These are phyloP conservation scores for Propithecus deckenii DNA, from an alignment of 2,797 vertebrate genomes.

Conservation along the genomic window DNA sequence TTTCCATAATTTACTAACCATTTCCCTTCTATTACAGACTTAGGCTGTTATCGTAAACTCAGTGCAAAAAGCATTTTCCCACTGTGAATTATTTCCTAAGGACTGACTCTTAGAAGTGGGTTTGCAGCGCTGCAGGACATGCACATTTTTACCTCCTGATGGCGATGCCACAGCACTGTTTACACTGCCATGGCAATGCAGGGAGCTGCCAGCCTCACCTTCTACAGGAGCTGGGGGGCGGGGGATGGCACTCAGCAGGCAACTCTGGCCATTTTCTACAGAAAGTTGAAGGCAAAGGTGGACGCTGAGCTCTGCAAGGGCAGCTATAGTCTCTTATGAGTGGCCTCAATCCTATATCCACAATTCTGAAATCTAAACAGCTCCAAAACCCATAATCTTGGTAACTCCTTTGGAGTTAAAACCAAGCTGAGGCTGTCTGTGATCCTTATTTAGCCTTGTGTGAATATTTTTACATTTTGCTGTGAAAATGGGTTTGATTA, in stretches of 20 bases:
- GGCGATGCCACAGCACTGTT: accelerated
- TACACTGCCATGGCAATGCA: accelerated
- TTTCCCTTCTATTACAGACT: not conserved
- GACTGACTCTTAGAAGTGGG: not conserved
- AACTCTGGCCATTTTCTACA: not conserved
- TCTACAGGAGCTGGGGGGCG: not conserved
- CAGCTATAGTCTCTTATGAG: not conserved
- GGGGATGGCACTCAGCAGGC: not conserved
- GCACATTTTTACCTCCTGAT: not conserved
- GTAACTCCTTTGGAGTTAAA: not conserved
- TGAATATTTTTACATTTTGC: not conserved
- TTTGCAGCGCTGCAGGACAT: not conserved
- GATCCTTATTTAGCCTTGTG: not conserved
- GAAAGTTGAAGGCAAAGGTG: not conserved
- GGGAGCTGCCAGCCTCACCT: not conserved
- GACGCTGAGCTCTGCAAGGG: accelerated
- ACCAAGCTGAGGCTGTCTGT: not conserved
- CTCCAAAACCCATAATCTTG: not conserved
- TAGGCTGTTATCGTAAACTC: not conserved
- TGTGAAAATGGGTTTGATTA: not conserved
- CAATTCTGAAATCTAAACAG: not conserved
- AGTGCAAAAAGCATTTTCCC: not conserved
- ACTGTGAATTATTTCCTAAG: not conserved
- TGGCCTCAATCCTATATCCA: not conserved
- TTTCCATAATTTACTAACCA: not conserved